Base-by-base conservation (phyloP, 2,888 invertebrate genomes). In the Synanthedon andrenaeformis region DNA sequence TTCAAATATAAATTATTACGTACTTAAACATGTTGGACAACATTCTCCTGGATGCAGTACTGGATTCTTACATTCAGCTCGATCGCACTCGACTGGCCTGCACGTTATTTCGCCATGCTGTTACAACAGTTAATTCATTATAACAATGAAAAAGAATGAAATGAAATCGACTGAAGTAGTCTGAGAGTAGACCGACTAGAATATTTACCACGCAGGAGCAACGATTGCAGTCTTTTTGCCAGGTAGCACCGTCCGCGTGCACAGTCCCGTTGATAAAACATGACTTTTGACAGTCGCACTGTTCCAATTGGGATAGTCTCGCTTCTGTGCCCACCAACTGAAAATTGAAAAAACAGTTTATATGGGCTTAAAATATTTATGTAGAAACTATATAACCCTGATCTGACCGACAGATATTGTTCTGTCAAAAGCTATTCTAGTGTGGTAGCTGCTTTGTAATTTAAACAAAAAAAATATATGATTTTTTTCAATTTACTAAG, bases 281-380 rank as follows among this genome's bases (percentile, higher is more conserved):
- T 60, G 95, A 94, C 86, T 94, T 94, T 86, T 93, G 93, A 85
- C 96, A 96, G 88, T 96, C 96, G 82, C 96, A 96, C 80, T 94
- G 92, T 84, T 96, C 95, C 72, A 96, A 89, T 72, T 91, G 91
- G 71, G 90, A 89, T 77, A 96, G 90, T 66, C 94, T 91, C 69
- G 91, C 90, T 82, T 96, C 95, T 63, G 94, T 92, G 74, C 91
- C 92, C 77, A 91, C 91, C 87, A 96, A 90, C 96, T 96, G 89
- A 63, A 84, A 59, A 45, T 13, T n/a, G 13, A 45, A 45, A 10
- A 45, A 2, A 3, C 4, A 13, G 11, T 45, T 13, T 13, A 45
- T 45, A 35, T 35, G 8, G 53, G 12, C 17, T 11, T n/a, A 13
- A 12, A 53, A 58, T 56, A 55, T 51, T 54, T 55, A 57, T 57